Evolutionary conservation across 1,140 invertebrate species (phyloP).

Genomic region (Rhyzopertha dominica): DNA sequence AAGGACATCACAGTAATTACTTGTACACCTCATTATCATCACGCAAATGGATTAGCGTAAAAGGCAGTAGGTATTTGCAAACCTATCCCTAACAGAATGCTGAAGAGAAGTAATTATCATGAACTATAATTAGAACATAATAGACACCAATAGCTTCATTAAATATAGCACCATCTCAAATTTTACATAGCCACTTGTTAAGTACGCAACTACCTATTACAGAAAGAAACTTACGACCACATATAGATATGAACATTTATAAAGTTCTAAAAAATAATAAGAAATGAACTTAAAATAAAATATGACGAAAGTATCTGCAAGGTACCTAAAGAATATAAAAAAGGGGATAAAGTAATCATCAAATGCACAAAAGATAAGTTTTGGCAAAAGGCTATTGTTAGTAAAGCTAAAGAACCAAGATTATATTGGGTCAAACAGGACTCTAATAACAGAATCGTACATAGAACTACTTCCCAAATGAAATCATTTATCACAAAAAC

Average conservation of each 20-base stretch:
- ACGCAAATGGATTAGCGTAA: constrained; percentile 8
- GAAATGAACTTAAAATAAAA: background rate
- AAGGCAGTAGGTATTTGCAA: constrained; percentile 9
- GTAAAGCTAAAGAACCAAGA: constrained; percentile 9
- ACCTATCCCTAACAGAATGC: constrained; percentile 3
- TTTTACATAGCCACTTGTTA: constrained; percentile 6
- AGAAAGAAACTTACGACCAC: constrained; percentile 3
- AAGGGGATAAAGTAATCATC: constrained; percentile 13
- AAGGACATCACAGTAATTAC: background rate
- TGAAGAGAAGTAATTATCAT: constrained; percentile 1
- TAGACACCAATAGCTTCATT: background rate
- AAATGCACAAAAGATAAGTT: constrained; percentile 1
- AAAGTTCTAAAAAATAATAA: background rate
- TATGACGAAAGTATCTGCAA: constrained; percentile 3
- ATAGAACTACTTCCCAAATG: constrained; percentile 8
- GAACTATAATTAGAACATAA: constrained; percentile 10
- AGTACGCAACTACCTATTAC: constrained; percentile 4
- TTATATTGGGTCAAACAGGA: constrained; percentile 9
- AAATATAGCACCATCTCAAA: constrained; percentile 3
- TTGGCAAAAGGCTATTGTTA: constrained; percentile 2
- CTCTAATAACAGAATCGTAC: constrained; percentile 5
- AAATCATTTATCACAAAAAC: constrained; percentile 3
- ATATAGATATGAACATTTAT: constrained; percentile 9
- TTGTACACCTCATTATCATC: constrained; percentile 8
- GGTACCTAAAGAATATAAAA: constrained; percentile 1